A percentile compares a stretch with the other conserved stretches of the same genome.
Evolutionary conservation across 2,113 vertebrate species (phyloP).

Genomic region (Erythrolamprus reginae): DNA sequence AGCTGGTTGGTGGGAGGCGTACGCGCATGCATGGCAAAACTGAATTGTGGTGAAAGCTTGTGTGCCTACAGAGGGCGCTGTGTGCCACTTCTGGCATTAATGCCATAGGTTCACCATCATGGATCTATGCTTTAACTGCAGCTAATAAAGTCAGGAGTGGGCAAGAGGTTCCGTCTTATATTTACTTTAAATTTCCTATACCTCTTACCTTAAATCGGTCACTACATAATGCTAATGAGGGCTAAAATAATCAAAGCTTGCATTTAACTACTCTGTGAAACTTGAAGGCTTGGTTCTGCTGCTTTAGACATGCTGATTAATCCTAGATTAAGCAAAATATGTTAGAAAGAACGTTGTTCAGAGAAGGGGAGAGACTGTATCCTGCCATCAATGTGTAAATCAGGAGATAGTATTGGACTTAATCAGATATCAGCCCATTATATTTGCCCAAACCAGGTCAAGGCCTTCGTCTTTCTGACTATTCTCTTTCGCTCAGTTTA

Average conservation of each 20-base stretch:
- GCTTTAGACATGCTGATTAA: background rate
- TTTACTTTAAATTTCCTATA: background rate
- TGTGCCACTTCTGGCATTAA: too few species aligned
- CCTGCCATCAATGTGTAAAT: background rate
- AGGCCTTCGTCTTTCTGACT: background rate
- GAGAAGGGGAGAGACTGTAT: background rate
- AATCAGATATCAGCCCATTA: background rate
- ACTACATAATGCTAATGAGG: background rate
- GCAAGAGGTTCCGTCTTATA: background rate
- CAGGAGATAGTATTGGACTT: background rate
- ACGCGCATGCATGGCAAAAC: too few species aligned
- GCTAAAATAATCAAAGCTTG: background rate
- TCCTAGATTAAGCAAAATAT: background rate
- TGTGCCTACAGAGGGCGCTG: too few species aligned
- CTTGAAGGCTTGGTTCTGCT: background rate
- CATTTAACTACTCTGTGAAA: background rate
- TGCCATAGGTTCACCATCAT: too few species aligned
- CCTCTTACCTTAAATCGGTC: background rate
- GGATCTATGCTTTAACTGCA: background rate
- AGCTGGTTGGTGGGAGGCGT: too few species aligned
- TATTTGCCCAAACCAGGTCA: background rate
- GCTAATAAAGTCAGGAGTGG: background rate
- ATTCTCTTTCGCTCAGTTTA: background rate
- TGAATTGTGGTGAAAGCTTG: too few species aligned
- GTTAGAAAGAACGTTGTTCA: background rate